Conservation (phyloP, 2,797 vertebrate species). For the Zenarchopterus dispar region DNA sequence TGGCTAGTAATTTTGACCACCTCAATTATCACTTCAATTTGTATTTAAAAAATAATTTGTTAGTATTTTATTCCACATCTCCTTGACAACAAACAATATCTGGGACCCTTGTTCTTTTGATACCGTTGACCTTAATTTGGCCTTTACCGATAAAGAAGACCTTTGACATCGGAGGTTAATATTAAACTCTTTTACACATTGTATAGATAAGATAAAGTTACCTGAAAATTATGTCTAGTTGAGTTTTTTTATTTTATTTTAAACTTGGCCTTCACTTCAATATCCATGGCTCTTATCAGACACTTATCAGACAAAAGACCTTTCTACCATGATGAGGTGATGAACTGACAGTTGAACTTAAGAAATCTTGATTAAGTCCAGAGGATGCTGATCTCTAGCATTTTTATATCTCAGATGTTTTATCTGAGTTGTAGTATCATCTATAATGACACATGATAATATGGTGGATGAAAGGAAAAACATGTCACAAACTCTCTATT, state of each 20-base stretch:
- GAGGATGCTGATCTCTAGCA: conserved; percentile 32
- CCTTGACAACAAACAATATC: too few species aligned
- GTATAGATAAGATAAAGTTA: neutral
- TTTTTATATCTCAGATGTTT: neutral
- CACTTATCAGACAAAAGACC: conserved; percentile 47
- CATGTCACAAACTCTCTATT: neutral
- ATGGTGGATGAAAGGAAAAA: neutral
- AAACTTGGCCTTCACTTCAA: conserved; percentile 39
- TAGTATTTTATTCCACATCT: too few species aligned
- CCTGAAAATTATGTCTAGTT: neutral
- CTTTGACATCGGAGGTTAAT: conserved; percentile 64
- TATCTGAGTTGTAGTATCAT: conserved; percentile 19
- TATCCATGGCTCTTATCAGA: conserved; percentile 48
- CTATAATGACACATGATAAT: neutral
- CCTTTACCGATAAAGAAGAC: conserved; percentile 46
- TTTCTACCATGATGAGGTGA: conserved; percentile 31
- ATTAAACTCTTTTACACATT: conserved; percentile 15
- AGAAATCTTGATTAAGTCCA: neutral
- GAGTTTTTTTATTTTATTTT: neutral
- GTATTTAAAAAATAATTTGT: too few species aligned
- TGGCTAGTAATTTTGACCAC: too few species aligned
- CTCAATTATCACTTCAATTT: too few species aligned
- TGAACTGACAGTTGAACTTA: conserved; percentile 7
- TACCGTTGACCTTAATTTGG: conserved; percentile 49
- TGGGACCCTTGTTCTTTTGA: conserved; percentile 7